phyloP scores from a whole-genome alignment of 1,140 invertebrate species.

The Heliconius melpomene region DNA sequence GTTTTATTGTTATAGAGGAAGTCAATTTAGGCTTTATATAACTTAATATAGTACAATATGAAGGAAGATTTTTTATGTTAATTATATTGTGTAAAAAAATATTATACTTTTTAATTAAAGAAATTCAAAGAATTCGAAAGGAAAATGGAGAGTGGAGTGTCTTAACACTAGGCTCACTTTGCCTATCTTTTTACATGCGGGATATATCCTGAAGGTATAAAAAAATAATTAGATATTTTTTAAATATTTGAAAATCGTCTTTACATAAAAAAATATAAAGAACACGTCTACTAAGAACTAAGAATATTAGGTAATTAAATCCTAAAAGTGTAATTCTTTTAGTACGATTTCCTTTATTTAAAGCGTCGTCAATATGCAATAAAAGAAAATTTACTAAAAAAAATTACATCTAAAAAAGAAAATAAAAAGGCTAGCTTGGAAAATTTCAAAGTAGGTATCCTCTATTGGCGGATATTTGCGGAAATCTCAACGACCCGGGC shows the following conservation, averaged over 20 bases:
- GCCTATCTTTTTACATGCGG: no score
- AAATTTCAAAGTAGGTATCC: constrained; percentile 12
- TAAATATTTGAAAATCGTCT: no score
- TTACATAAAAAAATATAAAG: no score
- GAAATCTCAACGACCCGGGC: constrained; percentile 14
- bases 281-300: no score
- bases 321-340: no score
- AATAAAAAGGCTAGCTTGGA: not conserved
- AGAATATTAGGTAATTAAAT: no score
- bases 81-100: not conserved
- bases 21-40: not conserved
- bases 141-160: no score
- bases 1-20: not conserved
- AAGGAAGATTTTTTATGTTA: not conserved
- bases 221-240: no score
- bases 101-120: no score
- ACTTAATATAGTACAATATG: not conserved
- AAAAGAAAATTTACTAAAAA: not conserved
- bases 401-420: not conserved
- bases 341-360: not conserved
- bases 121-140: accelerated
- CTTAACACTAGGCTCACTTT: no score
- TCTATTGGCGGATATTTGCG: constrained; percentile 24
- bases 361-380: not conserved
- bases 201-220: no score